Base-by-base conservation (phyloP, 1,140 invertebrate species). In the Protaetia brevitarsis region DNA sequence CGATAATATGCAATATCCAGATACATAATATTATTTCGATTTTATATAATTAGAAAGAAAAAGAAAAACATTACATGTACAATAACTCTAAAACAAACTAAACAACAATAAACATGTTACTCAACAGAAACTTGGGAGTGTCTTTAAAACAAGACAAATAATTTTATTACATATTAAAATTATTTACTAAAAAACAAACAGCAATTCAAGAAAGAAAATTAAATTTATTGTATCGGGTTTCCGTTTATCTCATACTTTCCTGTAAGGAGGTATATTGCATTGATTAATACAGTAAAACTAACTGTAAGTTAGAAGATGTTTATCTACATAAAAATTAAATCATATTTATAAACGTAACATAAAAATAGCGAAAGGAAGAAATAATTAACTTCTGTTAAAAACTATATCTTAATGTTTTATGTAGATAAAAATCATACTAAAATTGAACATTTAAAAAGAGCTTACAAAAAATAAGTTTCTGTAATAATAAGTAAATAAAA, bases 271-370 rank as follows among this genome's bases (percentile, higher is more conserved):
- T 23, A 51, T 51, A 13, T 10, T 23, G n/a, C 11, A 6, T 51
- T 23, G 41, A 51, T 51, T 51, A 51, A 21, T 51, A n/a, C n/a
- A 23, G 19, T 51, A 23, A 23, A 19, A 23, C 3, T 51, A 21
- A 61, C 29, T 34, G 16, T 34, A 23, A 61, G 31, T n/a, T 8
- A 13, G 23, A 19, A 21, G 28, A 34, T 61, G 31, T 61, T 34
- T 61, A 61, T 34, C 59, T 67, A 64, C 66, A 57, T 58, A 67
- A 45, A 63, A 63, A 27, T 58, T 63, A 67, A 67, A 51, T 16
- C 26, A 51, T 51, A 23, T 19, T 23, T 23, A 51, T 51, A 51
- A 51, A 51, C 41, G 26, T 51, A 51, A 51, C 41, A 23, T 51
- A 51, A 51, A 36, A 51, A 8, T 51, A 51, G 41, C n/a, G 21